Evolutionary conservation across 1,140 invertebrate genomes (phyloP).

Genomic region (Nylanderia fulva): DNA sequence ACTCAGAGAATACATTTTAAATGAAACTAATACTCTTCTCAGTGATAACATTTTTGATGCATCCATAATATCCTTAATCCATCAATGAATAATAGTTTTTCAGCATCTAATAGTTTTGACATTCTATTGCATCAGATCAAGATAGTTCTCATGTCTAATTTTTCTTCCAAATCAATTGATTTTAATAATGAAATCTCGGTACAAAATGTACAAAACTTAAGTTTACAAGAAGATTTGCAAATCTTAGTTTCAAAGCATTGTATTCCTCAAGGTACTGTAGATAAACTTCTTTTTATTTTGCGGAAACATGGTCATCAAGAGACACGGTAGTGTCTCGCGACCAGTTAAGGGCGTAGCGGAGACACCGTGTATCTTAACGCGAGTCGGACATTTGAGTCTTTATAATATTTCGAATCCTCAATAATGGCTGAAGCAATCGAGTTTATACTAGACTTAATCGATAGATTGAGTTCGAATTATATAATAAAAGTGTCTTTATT

Average conservation of each 20-base stretch:
- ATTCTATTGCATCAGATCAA: background rate
- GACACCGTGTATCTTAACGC: too few species aligned
- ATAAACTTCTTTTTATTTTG: background rate
- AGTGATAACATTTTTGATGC: background rate
- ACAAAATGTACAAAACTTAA: background rate
- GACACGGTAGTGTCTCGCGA: too few species aligned
- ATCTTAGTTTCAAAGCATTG: conserved; percentile 1
- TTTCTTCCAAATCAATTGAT: background rate
- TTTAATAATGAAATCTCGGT: background rate
- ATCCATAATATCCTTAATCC: background rate
- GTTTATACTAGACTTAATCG: too few species aligned
- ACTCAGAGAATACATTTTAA: background rate
- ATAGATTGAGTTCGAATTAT: too few species aligned
- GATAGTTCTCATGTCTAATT: background rate
- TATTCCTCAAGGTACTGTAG: conserved; percentile 4
- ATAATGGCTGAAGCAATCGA: too few species aligned
- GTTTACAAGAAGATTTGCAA: conserved; percentile 11
- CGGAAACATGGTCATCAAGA: conserved; percentile 8
- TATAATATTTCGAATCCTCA: too few species aligned
- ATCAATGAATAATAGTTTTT: background rate
- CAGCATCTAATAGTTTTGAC: background rate
- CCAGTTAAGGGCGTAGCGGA: too few species aligned
- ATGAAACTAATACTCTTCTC: background rate
- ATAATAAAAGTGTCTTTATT: too few species aligned
- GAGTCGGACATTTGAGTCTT: too few species aligned